Base-by-base conservation (phyloP, 2,888 invertebrate species). In the Thyatira batis region DNA sequence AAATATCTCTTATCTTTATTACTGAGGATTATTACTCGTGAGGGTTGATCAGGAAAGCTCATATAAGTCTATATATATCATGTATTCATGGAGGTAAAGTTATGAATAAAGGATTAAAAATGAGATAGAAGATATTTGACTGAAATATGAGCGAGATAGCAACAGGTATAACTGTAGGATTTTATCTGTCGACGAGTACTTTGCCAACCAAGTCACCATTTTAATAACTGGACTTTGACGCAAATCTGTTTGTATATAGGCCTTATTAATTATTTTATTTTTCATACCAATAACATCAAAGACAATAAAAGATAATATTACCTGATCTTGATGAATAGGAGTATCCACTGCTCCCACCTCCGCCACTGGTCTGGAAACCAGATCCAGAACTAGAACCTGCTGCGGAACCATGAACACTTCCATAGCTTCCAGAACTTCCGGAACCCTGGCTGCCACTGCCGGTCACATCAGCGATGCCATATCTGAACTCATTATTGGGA, bases 241-340 rank as follows among this genome's bases (percentile, higher is more conserved):
- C 23, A 23, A 23, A 23, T 6, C 23, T 6, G 23, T 23, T 30
- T 20, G 4, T 23, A 9, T 30, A 25, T 20, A n/a, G n/a, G n/a
- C n/a, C n/a, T n/a, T n/a, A n/a, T n/a, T n/a, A n/a, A n/a, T n/a
- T n/a, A n/a, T n/a, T n/a, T n/a, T n/a, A n/a, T n/a, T n/a, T n/a
- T n/a, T n/a, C n/a, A n/a, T n/a, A n/a, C n/a, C n/a, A n/a, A 49
- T 21, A 28, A 13, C 23, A 20, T 54, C 43, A 49, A 17, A 11
- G 30, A 17, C 0, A 20, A 1, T 9, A 6, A 46, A 51, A 50
- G 39, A 28, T 27, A 51, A 39, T 45, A 45, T 67, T 71, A 89
- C 90, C 88, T 73, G 89, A 82, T 55, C 73, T 77, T 17, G 87
- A 82, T 48, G 87, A 87, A 57, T 89, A 88, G 1, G 88, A 85